Evolutionary conservation across 2,113 vertebrate genomes (phyloP).

Genomic region (Stercorarius parasiticus): DNA sequence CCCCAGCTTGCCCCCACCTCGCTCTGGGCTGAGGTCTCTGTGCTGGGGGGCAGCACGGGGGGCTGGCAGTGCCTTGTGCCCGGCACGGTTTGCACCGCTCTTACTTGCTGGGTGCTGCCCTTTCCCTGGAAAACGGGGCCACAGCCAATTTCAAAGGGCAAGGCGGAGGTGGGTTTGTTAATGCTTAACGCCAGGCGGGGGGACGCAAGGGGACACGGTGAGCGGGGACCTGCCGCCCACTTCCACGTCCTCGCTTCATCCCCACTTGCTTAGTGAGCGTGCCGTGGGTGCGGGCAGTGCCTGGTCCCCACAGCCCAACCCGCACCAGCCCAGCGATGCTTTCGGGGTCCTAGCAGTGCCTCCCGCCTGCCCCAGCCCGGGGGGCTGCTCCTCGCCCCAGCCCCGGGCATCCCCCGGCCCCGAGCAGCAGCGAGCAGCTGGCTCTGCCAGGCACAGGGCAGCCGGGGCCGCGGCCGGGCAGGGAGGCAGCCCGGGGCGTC

Average conservation of each 20-base stretch:
- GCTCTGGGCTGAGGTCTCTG: not conserved
- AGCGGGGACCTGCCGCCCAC: not conserved
- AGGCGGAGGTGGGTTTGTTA: not conserved
- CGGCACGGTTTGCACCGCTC: not conserved
- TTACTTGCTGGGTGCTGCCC: not conserved
- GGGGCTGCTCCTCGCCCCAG: not conserved
- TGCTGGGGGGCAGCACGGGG: not conserved
- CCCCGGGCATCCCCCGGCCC: not conserved
- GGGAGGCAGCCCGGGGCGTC: not conserved
- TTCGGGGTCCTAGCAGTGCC: not conserved
- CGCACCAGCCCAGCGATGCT: not conserved
- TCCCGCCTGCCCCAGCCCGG: accelerated
- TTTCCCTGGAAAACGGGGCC: not conserved
- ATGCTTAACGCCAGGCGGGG: not conserved
- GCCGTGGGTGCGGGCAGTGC: accelerated
- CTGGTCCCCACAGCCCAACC: not conserved
- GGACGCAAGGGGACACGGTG: not conserved
- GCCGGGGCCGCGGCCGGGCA: not conserved
- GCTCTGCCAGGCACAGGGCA: not conserved
- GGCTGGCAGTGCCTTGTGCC: not conserved
- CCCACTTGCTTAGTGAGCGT: accelerated
- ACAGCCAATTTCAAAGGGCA: not conserved
- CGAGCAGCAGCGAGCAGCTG: not conserved
- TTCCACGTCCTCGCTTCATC: accelerated
- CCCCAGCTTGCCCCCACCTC: not conserved